Evolutionary conservation across 2,797 vertebrate species (phyloP).

Genomic region (Rhynchonycteris naso): DNA sequence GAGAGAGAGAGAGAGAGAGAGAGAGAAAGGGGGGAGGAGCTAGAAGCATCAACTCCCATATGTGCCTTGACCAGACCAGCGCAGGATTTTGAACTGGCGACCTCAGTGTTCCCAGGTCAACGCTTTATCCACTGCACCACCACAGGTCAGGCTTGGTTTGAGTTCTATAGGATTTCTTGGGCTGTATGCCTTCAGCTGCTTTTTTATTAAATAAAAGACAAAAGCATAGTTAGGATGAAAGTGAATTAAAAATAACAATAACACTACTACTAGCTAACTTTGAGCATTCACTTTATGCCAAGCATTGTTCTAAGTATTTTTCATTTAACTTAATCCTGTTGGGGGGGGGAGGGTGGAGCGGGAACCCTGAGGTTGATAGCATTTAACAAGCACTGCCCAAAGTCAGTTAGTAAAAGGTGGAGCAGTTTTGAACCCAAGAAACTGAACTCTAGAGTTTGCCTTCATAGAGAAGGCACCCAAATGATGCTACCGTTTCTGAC

Average conservation of each 20-base stretch:
- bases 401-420: not conserved
- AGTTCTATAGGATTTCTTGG: not conserved
- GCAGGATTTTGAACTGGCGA: no score
- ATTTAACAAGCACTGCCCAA: not conserved
- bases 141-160: no score
- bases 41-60: no score
- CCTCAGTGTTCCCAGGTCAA: no score
- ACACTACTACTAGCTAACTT: not conserved
- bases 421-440: not conserved
- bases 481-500: not conserved
- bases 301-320: conserved; percentile 5
- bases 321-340: conserved; percentile 39
- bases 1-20: no score
- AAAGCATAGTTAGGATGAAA: not conserved
- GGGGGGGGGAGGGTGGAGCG: no score
- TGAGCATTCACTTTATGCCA: not conserved
- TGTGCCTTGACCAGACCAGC: no score
- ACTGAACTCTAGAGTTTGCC: not conserved
- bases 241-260: not conserved
- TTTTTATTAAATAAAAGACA: conserved; percentile 17
- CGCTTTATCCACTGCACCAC: no score
- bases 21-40: no score
- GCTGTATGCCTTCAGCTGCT: not conserved
- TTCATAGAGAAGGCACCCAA: not conserved
- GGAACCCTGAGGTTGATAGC: not conserved